Evolutionary conservation across 1,140 invertebrate genomes (phyloP).

Genomic region (Megathymus violae): DNA sequence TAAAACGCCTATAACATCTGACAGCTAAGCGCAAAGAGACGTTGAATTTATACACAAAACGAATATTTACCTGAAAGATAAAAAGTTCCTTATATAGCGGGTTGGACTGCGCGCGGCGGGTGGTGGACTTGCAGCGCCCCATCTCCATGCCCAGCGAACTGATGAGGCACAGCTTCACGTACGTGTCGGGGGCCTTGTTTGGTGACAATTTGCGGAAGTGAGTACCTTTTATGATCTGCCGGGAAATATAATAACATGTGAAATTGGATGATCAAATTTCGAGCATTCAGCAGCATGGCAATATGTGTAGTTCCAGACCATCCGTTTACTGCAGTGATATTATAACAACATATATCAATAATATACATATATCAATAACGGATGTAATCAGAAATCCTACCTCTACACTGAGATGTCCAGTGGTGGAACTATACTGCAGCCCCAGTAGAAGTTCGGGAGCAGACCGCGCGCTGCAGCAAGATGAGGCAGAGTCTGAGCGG

Average conservation of each 20-base stretch:
- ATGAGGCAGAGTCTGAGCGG: constrained; percentile 95
- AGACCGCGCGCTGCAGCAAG: constrained; percentile 94
- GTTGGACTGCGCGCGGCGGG: constrained; percentile 95
- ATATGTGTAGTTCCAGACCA: no score
- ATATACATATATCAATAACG: no score
- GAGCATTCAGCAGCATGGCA: no score
- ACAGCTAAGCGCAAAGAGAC: no score
- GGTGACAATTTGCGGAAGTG: constrained; percentile 92
- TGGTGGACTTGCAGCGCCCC: constrained; percentile 94
- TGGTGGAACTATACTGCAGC: constrained; percentile 96
- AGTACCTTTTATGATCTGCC: constrained; percentile 92
- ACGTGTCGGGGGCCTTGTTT: constrained; percentile 94
- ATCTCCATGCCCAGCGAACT: constrained; percentile 97
- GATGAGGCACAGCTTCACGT: constrained; percentile 95
- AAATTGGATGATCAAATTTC: constrained; percentile 13
- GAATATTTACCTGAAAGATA: constrained; percentile 93
- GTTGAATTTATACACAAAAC: no score
- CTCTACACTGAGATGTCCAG: constrained; percentile 95
- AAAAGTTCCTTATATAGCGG: constrained; percentile 98
- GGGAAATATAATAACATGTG: constrained; percentile 19
- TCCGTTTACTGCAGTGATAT: no score
- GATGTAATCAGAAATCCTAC: constrained; percentile 79
- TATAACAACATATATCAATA: no score
- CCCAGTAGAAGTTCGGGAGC: constrained; percentile 95
- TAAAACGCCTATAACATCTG: no score